phyloP scores from a whole-genome alignment of 2,888 invertebrate genomes.

The Erannis defoliaria region DNA sequence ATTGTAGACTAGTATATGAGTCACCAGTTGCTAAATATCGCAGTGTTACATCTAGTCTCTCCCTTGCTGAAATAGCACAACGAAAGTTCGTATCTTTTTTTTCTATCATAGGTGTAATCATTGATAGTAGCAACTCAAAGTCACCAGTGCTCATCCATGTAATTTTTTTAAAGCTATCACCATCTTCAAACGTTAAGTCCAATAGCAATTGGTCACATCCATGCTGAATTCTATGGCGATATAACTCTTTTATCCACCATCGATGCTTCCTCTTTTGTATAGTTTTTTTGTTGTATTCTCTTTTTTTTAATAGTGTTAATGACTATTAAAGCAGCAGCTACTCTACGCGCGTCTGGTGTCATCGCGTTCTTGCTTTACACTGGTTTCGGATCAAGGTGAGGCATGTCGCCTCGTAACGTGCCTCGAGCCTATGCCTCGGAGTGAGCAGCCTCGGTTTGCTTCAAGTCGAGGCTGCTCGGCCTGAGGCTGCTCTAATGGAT shows the following conservation, averaged over 20 bases:
- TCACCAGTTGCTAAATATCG: background rate
- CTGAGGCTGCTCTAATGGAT: background rate
- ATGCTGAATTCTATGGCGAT: background rate
- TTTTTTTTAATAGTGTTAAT: background rate
- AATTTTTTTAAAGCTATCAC: too few species aligned
- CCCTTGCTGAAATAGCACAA: background rate
- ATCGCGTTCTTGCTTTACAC: background rate
- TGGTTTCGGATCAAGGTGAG: background rate
- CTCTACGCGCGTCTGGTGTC: background rate
- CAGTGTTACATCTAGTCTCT: background rate
- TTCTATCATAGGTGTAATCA: background rate
- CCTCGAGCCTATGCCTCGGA: background rate
- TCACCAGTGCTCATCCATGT: too few species aligned
- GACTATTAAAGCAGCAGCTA: background rate
- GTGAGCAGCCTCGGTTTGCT: background rate
- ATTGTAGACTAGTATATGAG: background rate
- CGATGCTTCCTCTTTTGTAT: background rate
- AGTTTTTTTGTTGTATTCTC: background rate
- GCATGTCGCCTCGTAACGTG: background rate
- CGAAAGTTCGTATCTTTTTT: background rate
- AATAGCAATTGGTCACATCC: background rate
- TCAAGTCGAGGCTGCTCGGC: background rate
- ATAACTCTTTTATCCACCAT: background rate
- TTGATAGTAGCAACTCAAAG: too few species aligned
- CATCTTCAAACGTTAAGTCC: too few species aligned